A percentile compares a stretch with the other conserved stretches of the same genome.
These are phyloP conservation scores for Labroides dimidiatus DNA, from an alignment of 2,797 vertebrate genomes.

Conservation along the genomic window DNA sequence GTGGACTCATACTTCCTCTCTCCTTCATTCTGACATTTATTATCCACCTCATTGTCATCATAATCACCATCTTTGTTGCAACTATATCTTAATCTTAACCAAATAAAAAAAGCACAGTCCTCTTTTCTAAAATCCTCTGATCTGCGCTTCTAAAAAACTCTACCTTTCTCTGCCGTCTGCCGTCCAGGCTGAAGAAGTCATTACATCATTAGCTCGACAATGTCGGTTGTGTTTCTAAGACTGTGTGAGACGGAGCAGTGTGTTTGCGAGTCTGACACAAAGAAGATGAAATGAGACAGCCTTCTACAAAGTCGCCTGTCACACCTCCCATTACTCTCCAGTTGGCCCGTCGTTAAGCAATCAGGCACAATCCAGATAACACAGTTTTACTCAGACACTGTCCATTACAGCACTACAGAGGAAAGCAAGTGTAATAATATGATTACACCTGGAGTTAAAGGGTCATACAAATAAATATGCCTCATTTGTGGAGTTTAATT, in stretches of 20 bases:
- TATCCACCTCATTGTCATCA: slow-evolving; percentile 29
- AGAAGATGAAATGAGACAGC: slow-evolving; percentile 5
- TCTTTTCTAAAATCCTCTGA: slow-evolving; percentile 21
- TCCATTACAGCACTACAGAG: not conserved
- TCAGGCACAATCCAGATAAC: slow-evolving; percentile 1
- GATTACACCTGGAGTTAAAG: not conserved
- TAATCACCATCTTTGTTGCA: slow-evolving; percentile 39
- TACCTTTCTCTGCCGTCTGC: slow-evolving; percentile 33
- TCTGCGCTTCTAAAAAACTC: slow-evolving; percentile 20
- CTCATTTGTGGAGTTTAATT: not conserved
- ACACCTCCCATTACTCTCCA: slow-evolving; percentile 3
- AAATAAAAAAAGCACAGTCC: slow-evolving; percentile 25
- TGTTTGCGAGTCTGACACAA: slow-evolving; percentile 20
- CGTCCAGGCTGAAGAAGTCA: slow-evolving; percentile 37
- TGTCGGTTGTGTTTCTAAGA: slow-evolving; percentile 37
- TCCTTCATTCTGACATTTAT: slow-evolving; percentile 5
- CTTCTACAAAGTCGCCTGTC: slow-evolving; percentile 14
- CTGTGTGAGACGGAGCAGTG: not conserved
- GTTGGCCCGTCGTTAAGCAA: not conserved
- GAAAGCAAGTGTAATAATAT: not conserved
- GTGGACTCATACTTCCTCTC: slow-evolving; percentile 5
- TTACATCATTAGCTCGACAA: slow-evolving; percentile 44
- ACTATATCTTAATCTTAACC: slow-evolving; percentile 36
- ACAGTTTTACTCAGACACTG: not conserved
- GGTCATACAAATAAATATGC: not conserved